Percentiles rank a stretch among this genome's conserved stretches.
phyloP scores from a whole-genome alignment of 2,888 invertebrate genomes.

The Anodontia alba region DNA sequence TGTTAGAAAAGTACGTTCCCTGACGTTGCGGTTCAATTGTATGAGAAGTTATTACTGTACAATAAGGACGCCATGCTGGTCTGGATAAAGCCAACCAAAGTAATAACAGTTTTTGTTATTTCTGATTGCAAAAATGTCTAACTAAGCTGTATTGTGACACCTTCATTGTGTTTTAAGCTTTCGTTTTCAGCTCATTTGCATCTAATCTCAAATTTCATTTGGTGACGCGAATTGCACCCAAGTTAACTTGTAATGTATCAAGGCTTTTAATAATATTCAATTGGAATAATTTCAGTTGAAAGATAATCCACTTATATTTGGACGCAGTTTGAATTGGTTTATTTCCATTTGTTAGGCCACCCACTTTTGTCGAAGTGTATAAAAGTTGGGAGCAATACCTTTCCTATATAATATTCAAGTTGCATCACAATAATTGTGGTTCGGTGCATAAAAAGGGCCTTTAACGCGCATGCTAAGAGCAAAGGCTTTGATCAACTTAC shows the following conservation, averaged over 20 bases:
- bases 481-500: no score
- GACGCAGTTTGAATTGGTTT: background rate
- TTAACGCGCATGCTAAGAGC: no score
- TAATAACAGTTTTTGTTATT: constrained; percentile 53
- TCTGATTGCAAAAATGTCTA: constrained; percentile 43
- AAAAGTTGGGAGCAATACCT: no score
- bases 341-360: background rate
- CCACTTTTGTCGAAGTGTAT: background rate
- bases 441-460: no score
- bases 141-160: constrained; percentile 3
- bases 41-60: background rate
- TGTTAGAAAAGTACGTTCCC: no score
- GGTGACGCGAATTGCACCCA: constrained; percentile 8
- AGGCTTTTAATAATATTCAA: constrained; percentile 4
- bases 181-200: constrained; percentile 35
- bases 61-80: background rate
- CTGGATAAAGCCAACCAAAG: constrained; percentile 47
- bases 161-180: constrained; percentile 38
- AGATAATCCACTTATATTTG: constrained; percentile 22
- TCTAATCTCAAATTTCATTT: constrained; percentile 43
- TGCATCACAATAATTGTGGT: no score
- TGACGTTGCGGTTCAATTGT: background rate
- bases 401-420: no score
- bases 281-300: background rate
- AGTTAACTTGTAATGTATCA: constrained; percentile 1